Conservation (phyloP, 2,113 vertebrate species). For the Pogonocichla stellata region DNA sequence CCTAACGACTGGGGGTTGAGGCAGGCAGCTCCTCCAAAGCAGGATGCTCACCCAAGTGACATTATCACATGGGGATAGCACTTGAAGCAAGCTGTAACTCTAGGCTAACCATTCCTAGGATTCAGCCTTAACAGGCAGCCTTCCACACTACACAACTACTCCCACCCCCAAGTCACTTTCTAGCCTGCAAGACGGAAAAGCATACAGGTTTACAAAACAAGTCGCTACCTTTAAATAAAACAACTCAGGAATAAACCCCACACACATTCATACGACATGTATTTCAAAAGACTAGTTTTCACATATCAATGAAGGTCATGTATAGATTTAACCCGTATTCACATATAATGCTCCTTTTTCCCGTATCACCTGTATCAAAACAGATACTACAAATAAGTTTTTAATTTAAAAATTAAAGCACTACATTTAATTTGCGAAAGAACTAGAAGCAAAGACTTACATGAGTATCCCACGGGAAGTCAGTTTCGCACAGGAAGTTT, state of each 20-base stretch:
- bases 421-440: background rate
- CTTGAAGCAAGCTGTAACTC: background rate
- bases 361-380: background rate
- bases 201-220: background rate
- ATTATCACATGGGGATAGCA: background rate
- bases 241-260: background rate
- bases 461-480: accelerated
- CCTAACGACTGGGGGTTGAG: background rate
- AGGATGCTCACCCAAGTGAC: background rate
- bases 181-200: background rate
- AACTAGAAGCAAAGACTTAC: background rate
- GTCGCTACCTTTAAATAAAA: background rate
- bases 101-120: background rate
- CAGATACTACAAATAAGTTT: background rate
- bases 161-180: background rate
- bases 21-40: background rate
- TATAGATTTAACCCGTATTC: background rate
- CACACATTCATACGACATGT: accelerated
- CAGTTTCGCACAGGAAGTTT: background rate
- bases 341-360: background rate
- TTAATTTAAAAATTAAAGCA: background rate
- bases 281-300: background rate
- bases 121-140: background rate
- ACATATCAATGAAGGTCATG: accelerated
- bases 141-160: background rate